These are phyloP conservation scores for Zonitis immaculata DNA, from an alignment of 2,888 invertebrate species.

Conservation along the genomic window DNA sequence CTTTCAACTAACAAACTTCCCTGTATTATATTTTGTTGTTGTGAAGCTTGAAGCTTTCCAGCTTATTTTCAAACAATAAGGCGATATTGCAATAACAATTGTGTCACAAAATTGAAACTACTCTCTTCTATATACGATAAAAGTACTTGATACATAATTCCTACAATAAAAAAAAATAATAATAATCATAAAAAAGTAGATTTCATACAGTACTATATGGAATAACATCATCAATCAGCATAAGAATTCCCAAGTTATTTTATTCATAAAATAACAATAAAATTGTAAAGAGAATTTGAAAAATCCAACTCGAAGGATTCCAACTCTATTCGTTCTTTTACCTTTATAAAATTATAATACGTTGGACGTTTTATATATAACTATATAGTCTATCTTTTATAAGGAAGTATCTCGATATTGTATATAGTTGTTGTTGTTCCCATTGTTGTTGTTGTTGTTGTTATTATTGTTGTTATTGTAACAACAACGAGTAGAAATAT, in stretches of 20 bases:
- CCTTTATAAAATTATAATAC: not conserved
- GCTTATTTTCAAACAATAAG: no score
- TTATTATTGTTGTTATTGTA: not conserved
- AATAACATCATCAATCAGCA: not conserved
- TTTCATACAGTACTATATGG: no score
- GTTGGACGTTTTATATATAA: no score
- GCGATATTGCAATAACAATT: no score
- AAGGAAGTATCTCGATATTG: no score
- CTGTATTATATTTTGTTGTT: slow-evolving; percentile 16
- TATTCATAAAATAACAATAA: not conserved
- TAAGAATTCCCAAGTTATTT: not conserved
- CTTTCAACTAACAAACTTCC: slow-evolving; percentile 12
- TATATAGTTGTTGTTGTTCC: no score
- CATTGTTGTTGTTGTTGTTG: not conserved
- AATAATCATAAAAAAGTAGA: not conserved
- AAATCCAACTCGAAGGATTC: not conserved
- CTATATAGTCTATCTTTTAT: not conserved
- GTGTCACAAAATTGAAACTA: no score
- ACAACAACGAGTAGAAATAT: slow-evolving; percentile 22
- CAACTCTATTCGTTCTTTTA: not conserved
- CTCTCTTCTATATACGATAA: no score
- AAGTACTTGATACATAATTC: no score
- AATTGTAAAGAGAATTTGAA: not conserved
- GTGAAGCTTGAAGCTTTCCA: not conserved
- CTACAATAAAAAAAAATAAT: not conserved